phyloP scores from a whole-genome alignment of 2,113 vertebrate genomes.

The Ascaphus truei region DNA sequence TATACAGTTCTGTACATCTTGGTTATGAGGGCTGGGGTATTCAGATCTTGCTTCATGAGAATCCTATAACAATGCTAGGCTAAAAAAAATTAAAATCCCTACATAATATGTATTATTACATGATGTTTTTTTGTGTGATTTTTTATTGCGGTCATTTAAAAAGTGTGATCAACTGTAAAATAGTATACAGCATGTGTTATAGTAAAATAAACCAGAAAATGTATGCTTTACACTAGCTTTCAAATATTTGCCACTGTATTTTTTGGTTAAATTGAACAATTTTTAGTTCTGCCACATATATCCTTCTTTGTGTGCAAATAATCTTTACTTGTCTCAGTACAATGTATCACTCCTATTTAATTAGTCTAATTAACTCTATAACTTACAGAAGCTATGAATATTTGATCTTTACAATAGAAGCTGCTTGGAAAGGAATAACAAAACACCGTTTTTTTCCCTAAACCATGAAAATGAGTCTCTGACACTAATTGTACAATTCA shows the following conservation, averaged over 20 bases:
- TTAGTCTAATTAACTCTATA: background rate
- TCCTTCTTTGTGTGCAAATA: background rate
- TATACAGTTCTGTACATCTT: too few relatives aligned
- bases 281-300: rapidly evolving
- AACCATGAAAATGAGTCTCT: background rate
- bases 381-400: background rate
- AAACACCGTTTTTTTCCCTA: background rate
- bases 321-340: background rate
- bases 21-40: too few relatives aligned
- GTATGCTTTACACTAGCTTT: too few relatives aligned
- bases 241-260: background rate
- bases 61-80: too few relatives aligned
- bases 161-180: too few relatives aligned
- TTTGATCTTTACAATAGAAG: background rate
- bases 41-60: too few relatives aligned
- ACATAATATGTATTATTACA: too few relatives aligned
- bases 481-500: background rate
- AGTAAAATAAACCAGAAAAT: too few relatives aligned
- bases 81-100: too few relatives aligned
- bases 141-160: too few relatives aligned
- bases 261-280: background rate
- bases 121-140: too few relatives aligned
- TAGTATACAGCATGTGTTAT: too few relatives aligned
- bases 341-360: background rate
- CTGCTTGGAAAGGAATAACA: background rate